Conservation (phyloP, 2,113 vertebrate genomes). For the Phaethon lepturus region DNA sequence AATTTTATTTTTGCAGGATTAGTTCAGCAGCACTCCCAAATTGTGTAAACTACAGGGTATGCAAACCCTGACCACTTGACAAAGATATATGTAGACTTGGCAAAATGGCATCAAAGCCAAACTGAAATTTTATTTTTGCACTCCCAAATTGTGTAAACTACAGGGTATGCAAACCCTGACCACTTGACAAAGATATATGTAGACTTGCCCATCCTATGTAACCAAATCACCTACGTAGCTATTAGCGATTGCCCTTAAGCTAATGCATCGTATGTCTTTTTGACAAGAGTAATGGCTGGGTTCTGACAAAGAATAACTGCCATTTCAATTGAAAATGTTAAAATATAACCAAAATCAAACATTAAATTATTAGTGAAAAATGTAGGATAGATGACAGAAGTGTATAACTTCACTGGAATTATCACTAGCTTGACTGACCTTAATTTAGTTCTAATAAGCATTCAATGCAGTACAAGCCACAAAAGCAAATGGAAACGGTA, state of each 20-base stretch:
- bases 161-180: not conserved
- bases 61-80: constrained; percentile 3
- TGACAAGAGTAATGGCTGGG: constrained; percentile 39
- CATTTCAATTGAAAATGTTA: constrained; percentile 34
- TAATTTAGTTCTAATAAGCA: not conserved
- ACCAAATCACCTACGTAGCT: not conserved
- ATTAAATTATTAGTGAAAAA: constrained; percentile 25
- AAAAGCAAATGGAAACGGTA: not conserved
- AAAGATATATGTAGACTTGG: constrained; percentile 45
- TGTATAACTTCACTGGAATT: not conserved
- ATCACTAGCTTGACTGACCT: not conserved
- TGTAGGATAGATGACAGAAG: not conserved
- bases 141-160: not conserved
- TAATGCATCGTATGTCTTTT: constrained; percentile 45
- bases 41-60: not conserved
- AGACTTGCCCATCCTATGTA: not conserved
- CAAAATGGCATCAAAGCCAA: constrained; percentile 45
- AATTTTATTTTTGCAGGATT: constrained; percentile 35
- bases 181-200: constrained; percentile 31
- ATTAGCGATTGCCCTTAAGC: constrained; percentile 45
- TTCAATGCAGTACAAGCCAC: not conserved
- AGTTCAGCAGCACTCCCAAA: constrained; percentile 5
- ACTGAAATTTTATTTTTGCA: constrained; percentile 15
- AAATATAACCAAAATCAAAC: constrained; percentile 45
- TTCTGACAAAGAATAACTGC: constrained; percentile 46